These are phyloP conservation scores for Orchesellides sinensis DNA, from an alignment of 2,888 invertebrate genomes.

Conservation along the genomic window DNA sequence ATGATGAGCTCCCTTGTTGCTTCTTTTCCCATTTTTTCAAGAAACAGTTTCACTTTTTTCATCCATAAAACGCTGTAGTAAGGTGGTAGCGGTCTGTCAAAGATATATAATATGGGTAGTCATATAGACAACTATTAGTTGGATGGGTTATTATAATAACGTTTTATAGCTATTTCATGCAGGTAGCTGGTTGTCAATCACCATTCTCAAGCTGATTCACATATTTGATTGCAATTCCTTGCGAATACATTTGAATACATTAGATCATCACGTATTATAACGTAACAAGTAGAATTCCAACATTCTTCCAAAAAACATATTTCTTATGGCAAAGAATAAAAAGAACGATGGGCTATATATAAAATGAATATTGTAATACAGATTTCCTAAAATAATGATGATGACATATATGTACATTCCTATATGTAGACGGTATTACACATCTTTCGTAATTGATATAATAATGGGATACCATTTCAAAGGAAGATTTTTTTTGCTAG, in stretches of 20 bases:
- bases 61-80: too few relatives aligned
- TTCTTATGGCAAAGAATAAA: too few relatives aligned
- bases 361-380: neutral
- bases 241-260: neutral
- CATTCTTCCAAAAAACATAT: too few relatives aligned
- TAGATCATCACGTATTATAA: conserved; percentile 13
- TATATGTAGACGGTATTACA: neutral
- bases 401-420: conserved; percentile 42
- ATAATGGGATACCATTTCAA: conserved; percentile 35
- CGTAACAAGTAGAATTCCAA: too few relatives aligned
- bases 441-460: conserved; percentile 6
- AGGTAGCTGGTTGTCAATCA: conserved; percentile 29
- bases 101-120: too few relatives aligned
- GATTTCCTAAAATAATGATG: conserved; percentile 46
- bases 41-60: conserved; percentile 14
- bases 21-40: conserved; percentile 34
- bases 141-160: neutral
- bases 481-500: neutral
- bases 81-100: too few relatives aligned
- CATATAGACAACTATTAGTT: neutral
- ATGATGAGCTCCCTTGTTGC: conserved; percentile 65
- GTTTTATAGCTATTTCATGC: conserved; percentile 41
- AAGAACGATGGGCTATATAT: too few relatives aligned
- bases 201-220: conserved; percentile 13
- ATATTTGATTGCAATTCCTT: conserved; percentile 14